phyloP scores from a whole-genome alignment of 2,797 vertebrate species.

The Cyprinella venusta region DNA sequence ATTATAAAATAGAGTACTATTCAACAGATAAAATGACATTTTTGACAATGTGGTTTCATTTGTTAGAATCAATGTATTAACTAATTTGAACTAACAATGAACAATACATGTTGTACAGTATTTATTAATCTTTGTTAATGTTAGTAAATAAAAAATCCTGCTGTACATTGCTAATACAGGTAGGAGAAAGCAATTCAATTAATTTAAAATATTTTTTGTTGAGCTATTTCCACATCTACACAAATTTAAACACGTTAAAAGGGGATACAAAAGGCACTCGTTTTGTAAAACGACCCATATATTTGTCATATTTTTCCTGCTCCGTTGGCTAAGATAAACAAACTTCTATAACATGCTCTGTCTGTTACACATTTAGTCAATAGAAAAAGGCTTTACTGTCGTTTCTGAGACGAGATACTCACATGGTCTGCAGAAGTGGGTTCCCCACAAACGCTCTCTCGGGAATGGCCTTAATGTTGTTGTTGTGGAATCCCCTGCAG shows the following conservation, averaged over 20 bases:
- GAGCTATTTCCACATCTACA: background rate
- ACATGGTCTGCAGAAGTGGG: constrained; percentile 94
- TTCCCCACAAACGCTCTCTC: constrained; percentile 93
- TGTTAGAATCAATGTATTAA: no score
- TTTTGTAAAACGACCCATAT: background rate
- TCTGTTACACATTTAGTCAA: constrained; percentile 23
- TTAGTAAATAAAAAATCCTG: no score
- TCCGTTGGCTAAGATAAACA: constrained; percentile 2
- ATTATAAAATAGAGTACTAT: background rate
- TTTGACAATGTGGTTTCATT: background rate
- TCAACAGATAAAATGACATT: background rate
- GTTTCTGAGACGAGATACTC: constrained; percentile 66
- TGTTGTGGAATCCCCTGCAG: constrained; percentile 93
- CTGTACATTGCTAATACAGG: background rate
- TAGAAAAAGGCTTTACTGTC: background rate
- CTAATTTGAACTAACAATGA: no score
- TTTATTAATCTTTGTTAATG: no score
- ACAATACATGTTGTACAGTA: no score
- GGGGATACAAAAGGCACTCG: background rate
- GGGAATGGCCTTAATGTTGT: constrained; percentile 94
- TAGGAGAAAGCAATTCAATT: background rate
- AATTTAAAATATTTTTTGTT: background rate
- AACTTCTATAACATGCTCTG: background rate
- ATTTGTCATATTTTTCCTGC: constrained; percentile 1
- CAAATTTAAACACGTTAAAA: background rate